Evolutionary conservation across 2,113 vertebrate species (phyloP), one percentile per base, ranked within the genome.

Genomic region (Deroptyus accipitrinus): DNA sequence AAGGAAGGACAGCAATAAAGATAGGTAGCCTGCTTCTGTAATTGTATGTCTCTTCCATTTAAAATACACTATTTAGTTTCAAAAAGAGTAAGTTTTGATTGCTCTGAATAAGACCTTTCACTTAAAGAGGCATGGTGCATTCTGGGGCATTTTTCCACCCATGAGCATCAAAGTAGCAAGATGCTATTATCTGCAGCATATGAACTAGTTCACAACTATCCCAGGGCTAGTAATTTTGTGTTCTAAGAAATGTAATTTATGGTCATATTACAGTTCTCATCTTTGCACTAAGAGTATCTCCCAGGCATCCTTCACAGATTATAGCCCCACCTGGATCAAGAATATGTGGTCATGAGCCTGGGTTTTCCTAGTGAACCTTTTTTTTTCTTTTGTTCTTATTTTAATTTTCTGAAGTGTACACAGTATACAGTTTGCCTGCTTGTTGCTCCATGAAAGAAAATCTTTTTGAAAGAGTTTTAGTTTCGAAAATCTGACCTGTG

Each of bases 201-300:
- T 44, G 54, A 96, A 92, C 86, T 86, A 88, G 54, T 86, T 97
- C 92, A 88, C 93, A 94, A 66, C 51, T 93, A 68, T 44, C 37
- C 9, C 20, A 83, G 74, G 86, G 86, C 61, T 89, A 70, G 27
- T 35, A 52, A 94, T 92, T 83, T 80, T 83, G 57, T 18, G 28
- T 83, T 94, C 85, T 15, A 30, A 87, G 63, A 87, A 66, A 82
- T 46, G n/a, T n/a, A 79, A 66, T 83, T 91, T 83, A 89, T 54
- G 70, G 74, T 66, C 49, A 57, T 68, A 73, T 83, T 80, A 83
- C 9, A 80, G 28, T 76, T 87, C 91, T 66, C 39, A 44, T 25
- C 59, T 83, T 93, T 80, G 30, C 44, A 76, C 73, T 90, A 68
- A 46, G 23, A 69, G 33, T 69, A 72, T 73, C 70, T 86, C 49